phyloP scores from a whole-genome alignment of 2,888 invertebrate genomes.

The Heliconius ismenius region DNA sequence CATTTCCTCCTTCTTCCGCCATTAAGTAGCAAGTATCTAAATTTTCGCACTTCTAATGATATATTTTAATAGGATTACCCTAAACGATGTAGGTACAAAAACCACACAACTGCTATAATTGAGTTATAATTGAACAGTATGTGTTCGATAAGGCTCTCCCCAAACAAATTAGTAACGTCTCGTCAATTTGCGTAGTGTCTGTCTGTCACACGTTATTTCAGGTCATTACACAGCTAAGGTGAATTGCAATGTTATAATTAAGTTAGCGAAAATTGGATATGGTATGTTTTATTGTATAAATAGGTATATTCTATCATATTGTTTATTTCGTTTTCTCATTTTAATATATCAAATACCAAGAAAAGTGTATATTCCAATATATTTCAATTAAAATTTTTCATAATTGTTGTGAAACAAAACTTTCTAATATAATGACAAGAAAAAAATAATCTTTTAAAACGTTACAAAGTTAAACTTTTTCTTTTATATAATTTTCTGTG shows the following conservation, averaged over 20 bases:
- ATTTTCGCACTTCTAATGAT: neutral
- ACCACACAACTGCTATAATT: conserved; percentile 16
- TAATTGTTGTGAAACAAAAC: too few relatives aligned
- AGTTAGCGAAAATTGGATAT: neutral
- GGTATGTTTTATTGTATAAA: neutral
- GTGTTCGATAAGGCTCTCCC: neutral
- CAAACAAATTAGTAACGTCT: conserved; percentile 35
- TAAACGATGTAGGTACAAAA: conserved; percentile 6
- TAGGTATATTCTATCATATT: neutral
- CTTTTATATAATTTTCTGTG: too few relatives aligned
- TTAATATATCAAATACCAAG: neutral
- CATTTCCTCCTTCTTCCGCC: neutral
- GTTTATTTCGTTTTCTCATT: neutral
- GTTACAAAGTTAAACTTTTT: too few relatives aligned
- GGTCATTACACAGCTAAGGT: conserved; percentile 30
- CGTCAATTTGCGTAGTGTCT: conserved; percentile 17
- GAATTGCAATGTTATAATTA: conserved; percentile 20
- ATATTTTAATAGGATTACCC: conserved; percentile 3
- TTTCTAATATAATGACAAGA: too few relatives aligned
- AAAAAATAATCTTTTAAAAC: too few relatives aligned
- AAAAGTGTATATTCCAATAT: too few relatives aligned
- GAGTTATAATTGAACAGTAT: neutral
- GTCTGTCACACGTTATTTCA: conserved; percentile 27
- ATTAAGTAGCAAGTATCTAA: neutral
- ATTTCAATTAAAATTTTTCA: too few relatives aligned